These are phyloP conservation scores for Euspilapteryx auroguttella DNA, from an alignment of 2,888 invertebrate species.

Conservation along the genomic window DNA sequence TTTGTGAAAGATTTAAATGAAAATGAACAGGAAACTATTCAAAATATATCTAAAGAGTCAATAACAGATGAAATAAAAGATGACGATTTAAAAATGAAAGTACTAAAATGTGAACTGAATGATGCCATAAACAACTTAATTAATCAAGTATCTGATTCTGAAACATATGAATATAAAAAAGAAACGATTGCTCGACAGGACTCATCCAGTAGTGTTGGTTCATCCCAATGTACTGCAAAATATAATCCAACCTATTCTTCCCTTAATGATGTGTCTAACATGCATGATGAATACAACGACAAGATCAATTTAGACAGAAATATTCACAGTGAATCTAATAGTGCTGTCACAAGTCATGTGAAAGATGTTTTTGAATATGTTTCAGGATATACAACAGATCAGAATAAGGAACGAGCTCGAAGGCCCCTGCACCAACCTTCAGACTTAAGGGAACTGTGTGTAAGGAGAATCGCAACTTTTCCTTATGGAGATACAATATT, in stretches of 20 bases:
- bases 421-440: constrained; percentile 24
- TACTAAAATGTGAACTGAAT: constrained; percentile 46
- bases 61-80: constrained; percentile 5
- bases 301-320: constrained; percentile 14
- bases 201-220: constrained; percentile 64
- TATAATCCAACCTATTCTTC: constrained; percentile 65
- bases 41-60: no score
- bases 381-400: constrained; percentile 19
- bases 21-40: no score
- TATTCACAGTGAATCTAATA: no score
- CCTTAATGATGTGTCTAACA: constrained; percentile 60
- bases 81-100: constrained; percentile 40
- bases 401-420: constrained; percentile 11
- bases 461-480: constrained; percentile 64
- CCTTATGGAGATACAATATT: constrained; percentile 71
- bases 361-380: constrained; percentile 47
- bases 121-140: constrained; percentile 48
- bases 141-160: constrained; percentile 43
- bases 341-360: constrained; percentile 27
- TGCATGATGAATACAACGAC: constrained; percentile 39
- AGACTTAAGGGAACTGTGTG: constrained; percentile 66
- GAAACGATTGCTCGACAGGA: constrained; percentile 50
- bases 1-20: constrained; percentile 35
- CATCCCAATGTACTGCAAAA: constrained; percentile 72
- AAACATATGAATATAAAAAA: constrained; percentile 23